phyloP scores from a whole-genome alignment of 2,113 vertebrate species.

The Abramis brama region DNA sequence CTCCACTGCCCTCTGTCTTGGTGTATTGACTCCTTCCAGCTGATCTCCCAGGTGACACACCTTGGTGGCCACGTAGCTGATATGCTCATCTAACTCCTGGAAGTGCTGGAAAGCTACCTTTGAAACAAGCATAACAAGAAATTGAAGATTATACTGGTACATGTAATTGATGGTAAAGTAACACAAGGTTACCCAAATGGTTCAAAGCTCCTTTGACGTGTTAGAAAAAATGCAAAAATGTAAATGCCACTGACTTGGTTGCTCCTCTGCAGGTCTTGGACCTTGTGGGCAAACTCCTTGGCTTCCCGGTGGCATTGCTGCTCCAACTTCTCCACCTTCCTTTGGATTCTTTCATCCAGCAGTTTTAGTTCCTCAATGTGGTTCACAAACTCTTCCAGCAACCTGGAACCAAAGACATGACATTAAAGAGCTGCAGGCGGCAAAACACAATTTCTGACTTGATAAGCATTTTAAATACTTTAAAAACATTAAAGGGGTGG shows the following conservation, averaged over 20 bases:
- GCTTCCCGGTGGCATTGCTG: constrained; percentile 97
- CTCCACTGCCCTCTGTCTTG: constrained; percentile 95
- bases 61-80: constrained; percentile 98
- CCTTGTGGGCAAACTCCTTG: constrained; percentile 98
- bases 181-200: background rate
- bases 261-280: constrained; percentile 96
- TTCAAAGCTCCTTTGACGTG: background rate
- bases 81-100: constrained; percentile 97
- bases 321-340: constrained; percentile 95
- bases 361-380: constrained; percentile 97
- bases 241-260: constrained; percentile 84
- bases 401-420: constrained; percentile 71
- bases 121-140: constrained; percentile 51
- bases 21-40: constrained; percentile 97
- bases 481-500: background rate
- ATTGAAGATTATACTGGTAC: background rate
- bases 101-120: constrained; percentile 99
- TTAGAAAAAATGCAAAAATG: background rate
- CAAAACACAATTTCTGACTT: background rate
- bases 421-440: constrained; percentile 6
- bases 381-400: constrained; percentile 95
- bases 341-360: constrained; percentile 96
- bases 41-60: constrained; percentile 99
- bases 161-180: background rate
- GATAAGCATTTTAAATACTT: background rate